Base-by-base conservation (phyloP, 2,113 vertebrate genomes). In the Halichoerus grypus region DNA sequence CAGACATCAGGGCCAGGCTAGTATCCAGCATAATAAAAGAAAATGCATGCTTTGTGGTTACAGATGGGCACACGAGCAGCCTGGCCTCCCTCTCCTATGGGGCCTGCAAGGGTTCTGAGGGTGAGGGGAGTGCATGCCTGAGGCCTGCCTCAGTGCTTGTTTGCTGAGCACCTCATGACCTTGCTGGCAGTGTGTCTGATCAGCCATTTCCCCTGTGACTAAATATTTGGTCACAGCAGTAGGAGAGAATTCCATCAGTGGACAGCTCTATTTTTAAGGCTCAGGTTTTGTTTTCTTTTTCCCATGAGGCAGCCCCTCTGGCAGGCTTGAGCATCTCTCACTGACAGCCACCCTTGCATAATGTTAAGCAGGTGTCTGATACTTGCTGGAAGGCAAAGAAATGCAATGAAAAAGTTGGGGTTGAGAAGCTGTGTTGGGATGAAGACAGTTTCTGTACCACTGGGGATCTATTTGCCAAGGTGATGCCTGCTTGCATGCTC, bases 1-100 rank as follows among this genome's bases (percentile, higher is more conserved):
- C 94, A 94, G 97, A 65, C 95, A 88, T 95, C 92, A 89, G 79
- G 92, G 84, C 97, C 89, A 74, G 97, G 96, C 90, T 69, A 92
- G 46, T 71, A 61, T 93, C 92, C 97, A 61, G 72, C 72, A 85
- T 55, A 90, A 83, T 92, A 91, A 97, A 96, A 97, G 94, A 86
- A 86, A 89, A 95, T 24, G 90, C 89, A 49, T 28, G 97, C 18
- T 97, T 96, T 96, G 95, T 96, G 92, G 33, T 95, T 97, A 74
- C 85, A 97, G 95, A 89, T 87, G 90, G 96, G 42, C 86, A 67
- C 33, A 55, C 51, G 93, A 72, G 84, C 16, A 16, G 18, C 94
- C 33, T 6, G 33, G 87, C 79, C 86, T 94, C 95, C 33, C 53
- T 95, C 63, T 96, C 91, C 97, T 91, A n/a, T 12, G 49, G n/a